Conservation (phyloP, 2,797 vertebrate species). For the Notamacropus eugenii region DNA sequence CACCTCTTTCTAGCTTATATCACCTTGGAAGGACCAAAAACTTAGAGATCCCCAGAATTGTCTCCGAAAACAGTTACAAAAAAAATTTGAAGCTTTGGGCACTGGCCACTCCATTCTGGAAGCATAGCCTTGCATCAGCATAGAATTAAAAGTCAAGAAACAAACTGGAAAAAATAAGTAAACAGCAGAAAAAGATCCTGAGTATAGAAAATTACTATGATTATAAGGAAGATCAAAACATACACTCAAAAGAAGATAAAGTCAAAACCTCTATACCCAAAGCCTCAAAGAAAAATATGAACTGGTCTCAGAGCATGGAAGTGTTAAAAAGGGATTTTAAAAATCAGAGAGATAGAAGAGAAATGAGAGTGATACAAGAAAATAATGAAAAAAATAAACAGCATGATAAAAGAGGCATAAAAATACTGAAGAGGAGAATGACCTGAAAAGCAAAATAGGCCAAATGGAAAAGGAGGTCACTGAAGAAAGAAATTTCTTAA, state of each 20-base stretch:
- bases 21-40: neutral
- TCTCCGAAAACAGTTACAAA: neutral
- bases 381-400: too few species aligned
- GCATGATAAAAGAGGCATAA: too few species aligned
- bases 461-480: too few species aligned
- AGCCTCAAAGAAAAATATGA: neutral
- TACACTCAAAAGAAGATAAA: neutral
- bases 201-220: neutral
- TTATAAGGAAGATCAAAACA: neutral
- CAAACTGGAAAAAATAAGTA: neutral
- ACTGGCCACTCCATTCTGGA: neutral
- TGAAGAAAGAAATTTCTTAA: too few species aligned
- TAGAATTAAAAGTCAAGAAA: neutral
- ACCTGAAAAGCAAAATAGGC: too few species aligned
- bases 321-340: too few species aligned
- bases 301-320: too few species aligned
- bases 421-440: too few species aligned
- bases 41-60: too few species aligned
- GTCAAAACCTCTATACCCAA: neutral
- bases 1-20: neutral
- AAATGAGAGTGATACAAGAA: too few species aligned
- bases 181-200: neutral
- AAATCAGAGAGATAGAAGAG: too few species aligned
- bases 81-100: neutral
- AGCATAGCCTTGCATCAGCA: neutral